phyloP scores from a whole-genome alignment of 2,797 vertebrate species.

The Silurus aristotelis region DNA sequence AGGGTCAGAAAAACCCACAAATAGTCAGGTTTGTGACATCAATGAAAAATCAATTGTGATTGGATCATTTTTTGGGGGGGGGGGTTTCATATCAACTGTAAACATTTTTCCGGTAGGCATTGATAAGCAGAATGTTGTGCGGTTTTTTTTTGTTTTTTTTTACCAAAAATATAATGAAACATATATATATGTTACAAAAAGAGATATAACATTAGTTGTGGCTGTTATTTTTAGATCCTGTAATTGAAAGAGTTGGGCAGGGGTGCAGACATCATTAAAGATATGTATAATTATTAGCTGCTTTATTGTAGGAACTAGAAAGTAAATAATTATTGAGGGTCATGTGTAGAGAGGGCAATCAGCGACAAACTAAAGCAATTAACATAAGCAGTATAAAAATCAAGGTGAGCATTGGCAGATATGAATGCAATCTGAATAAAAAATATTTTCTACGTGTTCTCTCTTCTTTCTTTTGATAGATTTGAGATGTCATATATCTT shows the following conservation, averaged over 20 bases:
- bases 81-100: not conserved
- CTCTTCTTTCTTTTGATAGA: not conserved
- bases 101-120: not conserved
- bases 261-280: too few relatives aligned
- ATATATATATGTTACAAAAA: not conserved
- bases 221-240: not conserved
- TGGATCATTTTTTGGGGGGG: not conserved
- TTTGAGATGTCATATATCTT: not conserved
- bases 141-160: too few relatives aligned
- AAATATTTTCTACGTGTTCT: not conserved
- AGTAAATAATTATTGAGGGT: not conserved
- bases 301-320: not conserved
- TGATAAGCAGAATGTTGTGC: not conserved
- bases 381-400: not conserved
- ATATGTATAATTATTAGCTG: not conserved
- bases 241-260: not conserved
- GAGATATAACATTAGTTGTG: not conserved
- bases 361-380: not conserved
- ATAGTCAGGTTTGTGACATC: not conserved
- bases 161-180: not conserved
- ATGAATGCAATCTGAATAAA: not conserved
- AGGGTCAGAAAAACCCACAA: not conserved
- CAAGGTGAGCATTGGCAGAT: not conserved
- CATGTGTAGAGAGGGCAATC: not conserved
- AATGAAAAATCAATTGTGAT: not conserved